phyloP scores from a whole-genome alignment of 1,140 invertebrate genomes.

The Drosophila navojoa region DNA sequence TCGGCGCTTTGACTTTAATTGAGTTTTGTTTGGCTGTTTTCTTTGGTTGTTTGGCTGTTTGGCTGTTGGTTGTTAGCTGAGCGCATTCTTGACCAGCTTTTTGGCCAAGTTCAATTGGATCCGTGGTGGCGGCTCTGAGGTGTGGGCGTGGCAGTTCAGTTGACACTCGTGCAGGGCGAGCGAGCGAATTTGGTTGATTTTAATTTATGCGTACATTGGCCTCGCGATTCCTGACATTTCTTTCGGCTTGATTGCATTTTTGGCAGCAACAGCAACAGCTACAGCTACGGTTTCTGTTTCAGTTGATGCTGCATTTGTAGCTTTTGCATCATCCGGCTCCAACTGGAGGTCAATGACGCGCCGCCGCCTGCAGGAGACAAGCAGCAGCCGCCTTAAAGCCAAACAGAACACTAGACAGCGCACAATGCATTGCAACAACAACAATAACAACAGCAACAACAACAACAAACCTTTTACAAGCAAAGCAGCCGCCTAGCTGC shows the following conservation, averaged over 20 bases:
- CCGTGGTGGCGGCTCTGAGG: neutral
- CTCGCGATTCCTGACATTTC: constrained; percentile 51
- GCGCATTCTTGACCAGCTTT: constrained; percentile 47
- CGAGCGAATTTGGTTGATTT: constrained; percentile 4
- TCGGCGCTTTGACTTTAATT: constrained; percentile 52
- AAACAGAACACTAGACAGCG: constrained; percentile 24
- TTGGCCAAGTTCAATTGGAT: constrained; percentile 33
- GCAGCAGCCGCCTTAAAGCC: constrained; percentile 48
- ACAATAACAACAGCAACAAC: constrained; percentile 5
- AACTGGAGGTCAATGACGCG: constrained; percentile 68
- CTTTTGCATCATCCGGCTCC: constrained; percentile 5
- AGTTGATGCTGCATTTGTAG: constrained; percentile 1
- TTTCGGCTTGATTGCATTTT: constrained; percentile 60
- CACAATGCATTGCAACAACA: constrained; percentile 29
- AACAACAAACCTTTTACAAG: constrained; percentile 51
- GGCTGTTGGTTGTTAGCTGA: constrained; percentile 5
- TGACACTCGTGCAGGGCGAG: constrained; percentile 9
- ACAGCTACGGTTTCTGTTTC: constrained; percentile 26
- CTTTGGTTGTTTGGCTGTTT: neutral
- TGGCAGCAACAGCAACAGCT: neutral
- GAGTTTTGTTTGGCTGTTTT: constrained; percentile 33
- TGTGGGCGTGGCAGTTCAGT: constrained; percentile 18
- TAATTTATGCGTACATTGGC: constrained; percentile 76
- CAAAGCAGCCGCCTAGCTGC: constrained; percentile 27
- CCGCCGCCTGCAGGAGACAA: constrained; percentile 50